A percentile compares a stretch with the other conserved stretches of the same genome.
phyloP scores from a whole-genome alignment of 2,797 vertebrate genomes.

The Bucorvus abyssinicus region DNA sequence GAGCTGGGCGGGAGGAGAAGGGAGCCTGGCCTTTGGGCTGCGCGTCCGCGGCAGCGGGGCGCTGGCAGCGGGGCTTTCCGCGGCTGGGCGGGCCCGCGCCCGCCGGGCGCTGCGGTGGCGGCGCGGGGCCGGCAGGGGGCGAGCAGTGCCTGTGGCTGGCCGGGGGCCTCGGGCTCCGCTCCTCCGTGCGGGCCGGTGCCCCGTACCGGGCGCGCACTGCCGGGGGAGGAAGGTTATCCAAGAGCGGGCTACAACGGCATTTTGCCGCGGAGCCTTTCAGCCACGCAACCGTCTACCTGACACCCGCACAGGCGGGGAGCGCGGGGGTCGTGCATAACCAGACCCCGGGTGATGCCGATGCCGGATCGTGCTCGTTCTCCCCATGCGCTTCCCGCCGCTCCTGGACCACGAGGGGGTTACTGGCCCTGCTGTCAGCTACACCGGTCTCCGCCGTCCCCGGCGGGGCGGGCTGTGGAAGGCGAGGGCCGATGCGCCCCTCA shows the following conservation, averaged over 20 bases:
- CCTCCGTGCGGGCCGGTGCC: background rate
- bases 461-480: background rate
- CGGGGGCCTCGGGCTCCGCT: background rate
- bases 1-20: background rate
- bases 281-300: background rate
- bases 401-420: fast-evolving
- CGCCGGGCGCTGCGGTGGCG: too few species aligned
- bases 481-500: fast-evolving
- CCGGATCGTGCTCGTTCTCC: background rate
- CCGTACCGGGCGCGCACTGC: too few species aligned
- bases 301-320: background rate
- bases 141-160: background rate
- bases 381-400: fast-evolving
- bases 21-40: background rate
- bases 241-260: background rate
- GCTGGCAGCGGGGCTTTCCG: background rate
- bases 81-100: too few species aligned
- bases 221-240: background rate
- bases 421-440: background rate
- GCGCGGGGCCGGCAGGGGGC: background rate
- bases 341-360: fast-evolving
- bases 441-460: background rate
- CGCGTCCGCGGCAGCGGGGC: background rate
- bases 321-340: background rate
- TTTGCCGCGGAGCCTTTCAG: background rate